A percentile compares a stretch with the other conserved stretches of the same genome.
Evolutionary conservation across 2,797 vertebrate genomes (phyloP).

Genomic region (Gouania willdenowi): DNA sequence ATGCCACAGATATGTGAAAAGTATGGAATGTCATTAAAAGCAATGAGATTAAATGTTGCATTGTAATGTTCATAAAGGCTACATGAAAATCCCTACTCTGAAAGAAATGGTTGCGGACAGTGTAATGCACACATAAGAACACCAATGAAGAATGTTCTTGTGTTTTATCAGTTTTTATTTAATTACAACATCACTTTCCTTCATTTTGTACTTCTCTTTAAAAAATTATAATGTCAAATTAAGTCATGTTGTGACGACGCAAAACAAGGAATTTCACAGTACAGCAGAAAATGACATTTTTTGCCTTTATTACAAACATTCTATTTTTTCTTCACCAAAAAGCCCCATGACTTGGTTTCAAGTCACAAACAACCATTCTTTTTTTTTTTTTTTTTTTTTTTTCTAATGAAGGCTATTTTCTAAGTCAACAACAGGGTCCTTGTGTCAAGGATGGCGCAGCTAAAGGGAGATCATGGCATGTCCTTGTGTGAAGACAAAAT

Average conservation of each 20-base stretch:
- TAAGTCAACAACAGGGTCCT: constrained; percentile 20
- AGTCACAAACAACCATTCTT: constrained; percentile 10
- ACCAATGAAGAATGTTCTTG: too few species aligned
- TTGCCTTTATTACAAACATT: too few species aligned
- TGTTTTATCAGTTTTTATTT: too few species aligned
- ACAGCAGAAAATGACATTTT: not conserved
- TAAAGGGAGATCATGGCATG: constrained; percentile 9
- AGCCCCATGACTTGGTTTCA: constrained; percentile 22
- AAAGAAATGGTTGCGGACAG: too few species aligned
- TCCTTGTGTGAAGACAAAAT: constrained; percentile 10
- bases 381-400: constrained; percentile 5
- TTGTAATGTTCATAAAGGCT: not conserved
- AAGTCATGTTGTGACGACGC: not conserved
- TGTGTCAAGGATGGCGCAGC: not conserved
- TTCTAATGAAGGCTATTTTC: constrained; percentile 21
- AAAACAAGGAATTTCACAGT: too few species aligned
- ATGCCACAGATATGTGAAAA: not conserved
- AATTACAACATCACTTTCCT: too few species aligned
- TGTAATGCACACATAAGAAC: too few species aligned
- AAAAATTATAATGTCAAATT: too few species aligned
- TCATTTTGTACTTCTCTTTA: too few species aligned
- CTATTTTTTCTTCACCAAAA: constrained; percentile 1
- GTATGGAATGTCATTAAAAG: not conserved
- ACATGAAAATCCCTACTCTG: too few species aligned
- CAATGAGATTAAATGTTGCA: not conserved